Conservation (phyloP, 1,140 invertebrate species). For the Drosophila mayri region DNA sequence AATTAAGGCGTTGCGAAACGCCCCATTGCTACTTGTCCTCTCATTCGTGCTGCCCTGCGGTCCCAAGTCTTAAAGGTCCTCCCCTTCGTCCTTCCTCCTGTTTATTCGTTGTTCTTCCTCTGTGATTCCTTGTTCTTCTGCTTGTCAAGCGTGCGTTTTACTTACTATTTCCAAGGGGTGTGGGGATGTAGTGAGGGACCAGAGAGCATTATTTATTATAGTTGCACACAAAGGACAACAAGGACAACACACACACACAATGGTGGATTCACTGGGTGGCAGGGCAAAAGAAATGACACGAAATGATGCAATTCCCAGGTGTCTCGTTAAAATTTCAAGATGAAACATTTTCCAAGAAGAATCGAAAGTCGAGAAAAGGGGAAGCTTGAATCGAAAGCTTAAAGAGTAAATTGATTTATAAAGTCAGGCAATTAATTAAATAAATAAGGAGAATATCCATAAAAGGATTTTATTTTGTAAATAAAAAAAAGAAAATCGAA, state of each 20-base stretch:
- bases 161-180: conserved; percentile 8
- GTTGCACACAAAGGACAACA: conserved; percentile 74
- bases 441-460: neutral
- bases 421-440: neutral
- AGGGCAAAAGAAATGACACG: conserved; percentile 60
- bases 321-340: conserved; percentile 76
- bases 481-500: too few relatives aligned
- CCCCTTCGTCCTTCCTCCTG: neutral
- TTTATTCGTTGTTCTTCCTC: conserved; percentile 48
- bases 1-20: conserved; percentile 67
- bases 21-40: conserved; percentile 52
- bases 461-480: too few relatives aligned
- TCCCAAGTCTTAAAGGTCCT: conserved; percentile 23
- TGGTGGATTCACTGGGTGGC: conserved; percentile 42
- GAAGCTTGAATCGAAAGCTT: neutral
- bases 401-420: neutral
- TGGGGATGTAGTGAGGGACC: neutral
- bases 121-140: conserved; percentile 61
- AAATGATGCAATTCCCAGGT: conserved; percentile 72
- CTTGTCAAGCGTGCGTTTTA: conserved; percentile 56
- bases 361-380: conserved; percentile 35
- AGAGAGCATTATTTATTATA: conserved; percentile 76
- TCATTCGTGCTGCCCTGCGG: conserved; percentile 31
- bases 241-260: conserved; percentile 43
- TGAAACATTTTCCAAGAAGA: conserved; percentile 27